phyloP scores from a whole-genome alignment of 2,113 vertebrate species.

The Oenanthe melanoleuca region DNA sequence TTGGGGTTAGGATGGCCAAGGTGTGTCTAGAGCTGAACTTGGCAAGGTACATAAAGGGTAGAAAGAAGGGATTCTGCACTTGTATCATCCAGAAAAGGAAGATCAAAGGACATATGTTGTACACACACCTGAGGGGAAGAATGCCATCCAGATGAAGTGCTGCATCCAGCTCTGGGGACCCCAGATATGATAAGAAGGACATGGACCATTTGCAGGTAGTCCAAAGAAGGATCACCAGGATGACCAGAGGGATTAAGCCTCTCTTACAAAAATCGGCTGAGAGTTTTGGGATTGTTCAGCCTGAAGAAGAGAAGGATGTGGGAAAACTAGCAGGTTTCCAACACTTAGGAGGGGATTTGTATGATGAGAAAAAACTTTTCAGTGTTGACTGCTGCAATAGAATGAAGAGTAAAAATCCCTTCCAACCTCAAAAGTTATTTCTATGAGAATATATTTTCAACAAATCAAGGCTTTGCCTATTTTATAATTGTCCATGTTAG shows the following conservation, averaged over 20 bases:
- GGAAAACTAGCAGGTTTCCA: not conserved
- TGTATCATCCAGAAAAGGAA: not conserved
- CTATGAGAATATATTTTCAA: not conserved
- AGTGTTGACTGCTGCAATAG: too few species aligned
- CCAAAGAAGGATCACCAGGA: not conserved
- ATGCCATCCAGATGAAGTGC: not conserved
- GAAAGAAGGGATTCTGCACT: not conserved
- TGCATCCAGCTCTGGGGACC: not conserved
- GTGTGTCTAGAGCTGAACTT: not conserved
- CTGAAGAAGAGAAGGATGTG: not conserved
- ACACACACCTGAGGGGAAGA: too few species aligned
- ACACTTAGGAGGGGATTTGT: not conserved
- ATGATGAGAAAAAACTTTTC: not conserved
- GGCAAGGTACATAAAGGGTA: not conserved
- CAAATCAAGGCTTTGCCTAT: not conserved
- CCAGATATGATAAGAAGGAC: not conserved
- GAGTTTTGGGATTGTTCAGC: not conserved
- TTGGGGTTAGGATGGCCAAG: too few species aligned
- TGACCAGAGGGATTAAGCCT: not conserved
- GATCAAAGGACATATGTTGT: not conserved
- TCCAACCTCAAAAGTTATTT: not conserved
- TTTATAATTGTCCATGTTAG: not conserved
- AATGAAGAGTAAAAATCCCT: not conserved
- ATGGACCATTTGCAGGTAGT: not conserved
- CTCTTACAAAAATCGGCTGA: not conserved